Evolutionary conservation across 2,113 vertebrate genomes (phyloP), one percentile per base, ranked within the genome.

Genomic region (Ploceus nigricollis): DNA sequence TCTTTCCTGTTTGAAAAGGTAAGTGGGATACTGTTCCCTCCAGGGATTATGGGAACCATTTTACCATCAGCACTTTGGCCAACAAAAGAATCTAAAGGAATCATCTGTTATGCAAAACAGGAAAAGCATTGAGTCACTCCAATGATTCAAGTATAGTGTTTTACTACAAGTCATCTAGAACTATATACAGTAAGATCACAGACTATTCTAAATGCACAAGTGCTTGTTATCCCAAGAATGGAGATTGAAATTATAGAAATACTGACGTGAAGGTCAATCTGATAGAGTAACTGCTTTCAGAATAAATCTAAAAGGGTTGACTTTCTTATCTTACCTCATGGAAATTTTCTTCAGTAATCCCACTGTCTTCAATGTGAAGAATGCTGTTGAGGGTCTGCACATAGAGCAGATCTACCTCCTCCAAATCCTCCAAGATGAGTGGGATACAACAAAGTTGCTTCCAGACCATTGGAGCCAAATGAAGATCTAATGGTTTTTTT

Each of bases 331-430:
- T 86, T 81, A 98, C 98, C 98, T 99, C 98, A 97, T 99, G 98
- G 98, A 99, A 99, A 97, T 98, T 99, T 89, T 98, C 98, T 97
- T 99, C 98, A 6, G 98, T 98, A 89, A 99, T 99, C 95, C 98
- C 98, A 86, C 98, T 98, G 98, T 99, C 98, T 98, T 98, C 98
- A 98, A 99, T 98, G 98, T 99, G 98, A 98, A 98, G 98, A 98
- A 99, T 99, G 98, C 98, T 98, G 97, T 98, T 98, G 81, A 99
- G 98, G 92, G 98, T 99, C 96, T 99, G 98, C 97, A 99, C 98
- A 16, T 98, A 99, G 88, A 99, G 98, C 93, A 99, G 98, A 88
- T 99, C 98, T 89, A 99, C 98, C 95, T 99, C 98, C 94, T 99
- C 98, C 82, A 99, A 95, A 97, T 99, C 98, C 96, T 99, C 98